A percentile compares a stretch with the other conserved stretches of the same genome.
These are phyloP conservation scores for Opisthograptis luteolata DNA, from an alignment of 2,888 invertebrate genomes.

Conservation along the genomic window DNA sequence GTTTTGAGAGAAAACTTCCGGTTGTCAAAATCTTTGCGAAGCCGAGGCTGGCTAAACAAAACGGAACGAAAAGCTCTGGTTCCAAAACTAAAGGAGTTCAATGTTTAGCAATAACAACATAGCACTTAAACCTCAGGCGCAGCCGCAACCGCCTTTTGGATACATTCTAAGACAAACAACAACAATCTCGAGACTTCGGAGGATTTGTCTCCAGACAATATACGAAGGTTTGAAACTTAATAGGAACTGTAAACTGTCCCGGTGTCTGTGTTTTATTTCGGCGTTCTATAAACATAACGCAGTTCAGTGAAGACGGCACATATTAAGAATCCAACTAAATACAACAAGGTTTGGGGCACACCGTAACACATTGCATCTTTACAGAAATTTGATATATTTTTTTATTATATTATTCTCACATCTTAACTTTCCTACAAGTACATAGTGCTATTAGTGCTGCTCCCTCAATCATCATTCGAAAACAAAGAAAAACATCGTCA, in stretches of 20 bases:
- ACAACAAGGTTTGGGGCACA: no score
- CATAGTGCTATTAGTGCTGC: no score
- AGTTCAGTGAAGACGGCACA: background rate
- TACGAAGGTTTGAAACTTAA: constrained; percentile 22
- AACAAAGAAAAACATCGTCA: no score
- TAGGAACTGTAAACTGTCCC: constrained; percentile 23
- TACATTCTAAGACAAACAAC: constrained; percentile 11
- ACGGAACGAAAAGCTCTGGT: background rate
- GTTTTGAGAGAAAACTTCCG: no score
- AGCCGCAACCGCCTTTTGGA: background rate
- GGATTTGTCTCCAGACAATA: constrained; percentile 24
- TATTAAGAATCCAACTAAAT: constrained; percentile 4
- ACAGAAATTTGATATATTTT: no score
- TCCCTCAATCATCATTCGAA: no score
- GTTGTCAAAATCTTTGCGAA: no score
- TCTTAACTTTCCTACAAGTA: no score
- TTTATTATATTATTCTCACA: no score
- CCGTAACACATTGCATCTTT: no score
- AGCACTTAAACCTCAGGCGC: background rate
- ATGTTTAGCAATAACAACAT: no score
- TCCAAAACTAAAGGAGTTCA: background rate
- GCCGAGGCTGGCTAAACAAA: no score
- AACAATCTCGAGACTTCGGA: constrained; percentile 4
- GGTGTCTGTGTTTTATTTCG: constrained; percentile 20
- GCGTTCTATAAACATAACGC: constrained; percentile 9